These are phyloP conservation scores for Pseudococcus longispinus DNA, from an alignment of 2,888 invertebrate species.

Conservation along the genomic window DNA sequence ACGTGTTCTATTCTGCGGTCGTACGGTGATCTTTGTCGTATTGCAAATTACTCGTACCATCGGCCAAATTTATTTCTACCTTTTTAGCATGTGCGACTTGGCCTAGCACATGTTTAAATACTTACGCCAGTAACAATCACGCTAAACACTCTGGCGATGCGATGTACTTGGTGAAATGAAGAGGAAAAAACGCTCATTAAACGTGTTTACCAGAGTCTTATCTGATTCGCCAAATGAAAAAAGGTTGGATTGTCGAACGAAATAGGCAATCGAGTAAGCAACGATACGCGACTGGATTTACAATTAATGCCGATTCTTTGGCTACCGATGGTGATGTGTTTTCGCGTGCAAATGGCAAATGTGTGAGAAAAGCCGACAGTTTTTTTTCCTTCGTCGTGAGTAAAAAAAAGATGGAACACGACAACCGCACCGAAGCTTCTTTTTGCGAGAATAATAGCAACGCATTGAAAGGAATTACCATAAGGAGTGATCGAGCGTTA, in stretches of 20 bases:
- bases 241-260: background rate
- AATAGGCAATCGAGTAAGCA: background rate
- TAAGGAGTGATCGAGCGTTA: background rate
- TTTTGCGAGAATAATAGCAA: background rate
- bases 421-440: background rate
- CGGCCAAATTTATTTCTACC: background rate
- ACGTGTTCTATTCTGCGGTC: background rate
- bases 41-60: background rate
- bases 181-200: constrained; percentile 10
- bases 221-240: background rate
- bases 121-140: too few species aligned
- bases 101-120: background rate
- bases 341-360: background rate
- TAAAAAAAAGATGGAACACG: background rate
- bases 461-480: background rate
- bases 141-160: background rate
- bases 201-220: constrained; percentile 15
- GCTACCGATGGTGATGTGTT: background rate
- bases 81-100: background rate
- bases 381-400: background rate
- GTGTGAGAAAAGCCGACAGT: background rate
- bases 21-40: background rate
- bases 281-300: background rate
- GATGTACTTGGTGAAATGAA: background rate
- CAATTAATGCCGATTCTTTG: background rate